phyloP scores from a whole-genome alignment of 2,113 vertebrate genomes.

The Acrocephalus arundinaceus region DNA sequence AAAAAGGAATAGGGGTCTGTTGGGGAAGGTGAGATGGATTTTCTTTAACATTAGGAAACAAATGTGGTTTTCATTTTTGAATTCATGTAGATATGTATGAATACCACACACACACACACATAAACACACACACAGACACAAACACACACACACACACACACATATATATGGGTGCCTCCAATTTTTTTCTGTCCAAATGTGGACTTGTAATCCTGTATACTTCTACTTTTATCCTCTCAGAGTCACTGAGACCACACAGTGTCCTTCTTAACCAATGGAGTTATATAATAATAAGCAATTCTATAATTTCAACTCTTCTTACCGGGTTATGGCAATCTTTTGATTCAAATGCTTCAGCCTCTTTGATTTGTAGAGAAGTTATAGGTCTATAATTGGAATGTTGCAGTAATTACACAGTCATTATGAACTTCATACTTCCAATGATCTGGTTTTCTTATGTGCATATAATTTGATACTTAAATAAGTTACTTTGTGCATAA shows the following conservation, averaged over 20 bases:
- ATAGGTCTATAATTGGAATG: background rate
- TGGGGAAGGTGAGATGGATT: background rate
- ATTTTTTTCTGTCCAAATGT: background rate
- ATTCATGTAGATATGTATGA: background rate
- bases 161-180: background rate
- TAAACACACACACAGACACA: background rate
- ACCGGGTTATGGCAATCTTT: background rate
- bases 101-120: background rate
- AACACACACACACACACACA: background rate
- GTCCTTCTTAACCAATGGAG: background rate
- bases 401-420: background rate
- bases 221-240: background rate
- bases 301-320: background rate
- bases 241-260: background rate
- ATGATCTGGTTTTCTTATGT: background rate
- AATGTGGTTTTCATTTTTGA: background rate
- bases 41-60: background rate
- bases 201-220: background rate
- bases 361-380: background rate
- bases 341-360: background rate
- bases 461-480: background rate
- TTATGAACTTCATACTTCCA: background rate
- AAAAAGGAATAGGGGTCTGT: rapidly evolving
- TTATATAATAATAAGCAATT: background rate
- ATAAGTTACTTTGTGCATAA: background rate